These are phyloP conservation scores for Atta cephalotes DNA, from an alignment of 1,140 invertebrate species.

Conservation along the genomic window DNA sequence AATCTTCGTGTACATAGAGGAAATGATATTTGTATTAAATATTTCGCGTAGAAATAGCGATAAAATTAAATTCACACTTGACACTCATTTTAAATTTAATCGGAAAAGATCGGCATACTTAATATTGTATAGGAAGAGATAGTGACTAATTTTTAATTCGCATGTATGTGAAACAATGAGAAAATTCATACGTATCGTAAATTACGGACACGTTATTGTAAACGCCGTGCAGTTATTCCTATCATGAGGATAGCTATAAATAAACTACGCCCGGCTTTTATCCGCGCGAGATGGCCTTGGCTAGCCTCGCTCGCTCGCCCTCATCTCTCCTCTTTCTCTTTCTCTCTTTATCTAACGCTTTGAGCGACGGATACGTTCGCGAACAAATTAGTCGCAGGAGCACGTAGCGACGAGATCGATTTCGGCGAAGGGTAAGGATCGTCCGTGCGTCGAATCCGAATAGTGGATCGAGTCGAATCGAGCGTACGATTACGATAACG, in stretches of 20 bases:
- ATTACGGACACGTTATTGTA: conserved; percentile 26
- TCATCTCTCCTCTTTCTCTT: neutral
- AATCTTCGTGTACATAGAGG: no score
- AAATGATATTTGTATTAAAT: neutral
- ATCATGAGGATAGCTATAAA: conserved; percentile 52
- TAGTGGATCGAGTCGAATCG: conserved; percentile 14
- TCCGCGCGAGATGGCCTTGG: conserved; percentile 56
- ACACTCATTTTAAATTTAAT: neutral
- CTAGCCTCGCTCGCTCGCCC: conserved; percentile 16
- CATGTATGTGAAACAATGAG: no score
- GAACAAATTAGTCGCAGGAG: conserved; percentile 32
- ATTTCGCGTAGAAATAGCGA: neutral
- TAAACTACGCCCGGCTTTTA: conserved; percentile 46
- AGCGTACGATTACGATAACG: conserved; percentile 23
- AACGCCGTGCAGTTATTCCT: conserved; percentile 53
- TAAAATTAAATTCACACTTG: conserved; percentile 6
- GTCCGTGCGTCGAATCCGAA: conserved; percentile 40
- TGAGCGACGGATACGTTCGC: conserved; percentile 17
- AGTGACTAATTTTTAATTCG: no score
- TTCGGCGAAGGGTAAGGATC: conserved; percentile 32
- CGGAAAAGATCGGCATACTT: neutral
- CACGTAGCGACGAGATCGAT: conserved; percentile 39
- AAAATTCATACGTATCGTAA: conserved; percentile 33
- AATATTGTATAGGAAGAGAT: no score
- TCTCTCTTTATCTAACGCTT: neutral